Conservation (phyloP, 2,113 vertebrate genomes). For the Megalops atlanticus region DNA sequence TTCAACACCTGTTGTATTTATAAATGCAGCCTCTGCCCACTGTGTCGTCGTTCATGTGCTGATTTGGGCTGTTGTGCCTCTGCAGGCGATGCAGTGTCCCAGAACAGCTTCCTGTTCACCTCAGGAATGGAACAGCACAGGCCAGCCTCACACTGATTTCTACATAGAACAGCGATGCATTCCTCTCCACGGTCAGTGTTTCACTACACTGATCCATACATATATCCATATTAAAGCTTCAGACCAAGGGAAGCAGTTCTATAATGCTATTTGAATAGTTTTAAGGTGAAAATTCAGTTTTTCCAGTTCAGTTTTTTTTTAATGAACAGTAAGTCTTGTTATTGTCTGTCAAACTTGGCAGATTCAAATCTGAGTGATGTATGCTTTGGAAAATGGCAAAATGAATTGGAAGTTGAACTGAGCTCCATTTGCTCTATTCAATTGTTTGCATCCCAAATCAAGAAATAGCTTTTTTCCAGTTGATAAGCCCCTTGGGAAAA, state of each 20-base stretch:
- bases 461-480: too few relatives aligned
- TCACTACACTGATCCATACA: background rate
- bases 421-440: too few relatives aligned
- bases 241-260: background rate
- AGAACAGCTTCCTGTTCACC: slow-evolving; percentile 52
- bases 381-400: too few relatives aligned
- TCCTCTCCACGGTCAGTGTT: slow-evolving; percentile 80
- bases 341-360: background rate
- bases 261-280: background rate
- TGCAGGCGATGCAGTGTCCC: slow-evolving; percentile 55
- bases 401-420: too few relatives aligned
- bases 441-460: too few relatives aligned
- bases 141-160: slow-evolving; percentile 70
- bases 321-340: too few relatives aligned
- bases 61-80: slow-evolving; percentile 17
- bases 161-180: slow-evolving; percentile 80
- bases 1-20: too few relatives aligned
- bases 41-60: background rate
- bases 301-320: too few relatives aligned
- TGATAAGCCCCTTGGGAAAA: too few relatives aligned
- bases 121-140: slow-evolving; percentile 75
- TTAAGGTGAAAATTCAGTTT: too few relatives aligned
- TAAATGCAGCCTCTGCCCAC: background rate
- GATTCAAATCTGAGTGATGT: too few relatives aligned
- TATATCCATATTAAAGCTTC: too few relatives aligned